Conservation (phyloP, 2,797 vertebrate genomes). For the Peromyscus eremicus region DNA sequence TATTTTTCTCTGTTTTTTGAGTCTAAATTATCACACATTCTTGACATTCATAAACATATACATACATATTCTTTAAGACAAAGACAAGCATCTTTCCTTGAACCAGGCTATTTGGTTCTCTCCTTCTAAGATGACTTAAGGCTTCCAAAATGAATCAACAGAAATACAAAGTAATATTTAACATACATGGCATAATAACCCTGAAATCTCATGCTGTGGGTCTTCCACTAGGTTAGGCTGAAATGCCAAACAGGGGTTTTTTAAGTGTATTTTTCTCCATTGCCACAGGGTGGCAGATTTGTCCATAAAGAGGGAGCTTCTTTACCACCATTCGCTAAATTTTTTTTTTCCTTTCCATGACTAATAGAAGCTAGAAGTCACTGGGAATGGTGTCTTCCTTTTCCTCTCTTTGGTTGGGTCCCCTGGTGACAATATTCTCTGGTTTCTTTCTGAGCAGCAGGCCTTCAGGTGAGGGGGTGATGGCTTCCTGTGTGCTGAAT, state of each 20-base stretch:
- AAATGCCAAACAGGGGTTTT: not conserved
- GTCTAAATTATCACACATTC: not conserved
- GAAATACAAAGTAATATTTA: not conserved
- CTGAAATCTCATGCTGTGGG: not conserved
- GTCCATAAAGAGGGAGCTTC: not conserved
- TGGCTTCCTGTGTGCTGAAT: not conserved
- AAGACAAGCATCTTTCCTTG: not conserved
- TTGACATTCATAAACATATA: not conserved
- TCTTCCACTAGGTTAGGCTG: accelerated
- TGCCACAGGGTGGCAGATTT: slow-evolving; percentile 84
- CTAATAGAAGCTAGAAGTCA: not conserved
- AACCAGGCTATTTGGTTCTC: not conserved
- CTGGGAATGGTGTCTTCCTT: not conserved
- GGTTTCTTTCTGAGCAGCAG: not conserved
- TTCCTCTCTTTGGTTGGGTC: not conserved
- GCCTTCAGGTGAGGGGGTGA: not conserved
- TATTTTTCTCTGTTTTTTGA: not conserved
- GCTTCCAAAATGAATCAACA: not conserved
- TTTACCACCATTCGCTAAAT: too few relatives aligned
- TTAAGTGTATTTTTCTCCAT: slow-evolving; percentile 64
- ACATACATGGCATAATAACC: not conserved
- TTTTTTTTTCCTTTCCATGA: not conserved
- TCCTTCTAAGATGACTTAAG: not conserved
- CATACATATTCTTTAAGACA: not conserved
- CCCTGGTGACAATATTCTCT: not conserved